Conservation (phyloP, 2,888 invertebrate species). For the Villa cingulata region DNA sequence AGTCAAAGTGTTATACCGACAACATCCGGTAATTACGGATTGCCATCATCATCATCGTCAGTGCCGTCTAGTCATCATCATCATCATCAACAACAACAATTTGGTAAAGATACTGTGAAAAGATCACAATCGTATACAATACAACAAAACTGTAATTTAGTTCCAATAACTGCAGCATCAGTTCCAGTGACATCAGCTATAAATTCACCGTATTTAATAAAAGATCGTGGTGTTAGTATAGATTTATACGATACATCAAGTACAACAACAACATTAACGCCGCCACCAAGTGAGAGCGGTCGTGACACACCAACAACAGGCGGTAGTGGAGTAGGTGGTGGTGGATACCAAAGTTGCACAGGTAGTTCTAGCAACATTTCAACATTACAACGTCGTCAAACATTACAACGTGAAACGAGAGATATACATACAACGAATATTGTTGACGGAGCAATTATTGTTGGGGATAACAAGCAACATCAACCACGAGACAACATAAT, state of each 20-base stretch:
- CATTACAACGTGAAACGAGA: conserved; percentile 7
- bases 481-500: conserved; percentile 1
- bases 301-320: conserved; percentile 17
- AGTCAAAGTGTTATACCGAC: conserved; percentile 17
- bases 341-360: not conserved
- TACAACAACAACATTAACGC: conserved; percentile 22
- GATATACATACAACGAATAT: conserved; percentile 5
- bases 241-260: conserved; percentile 23
- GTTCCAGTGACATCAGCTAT: not conserved
- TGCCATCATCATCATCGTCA: conserved; percentile 14
- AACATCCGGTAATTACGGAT: conserved; percentile 5
- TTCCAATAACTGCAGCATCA: not conserved
- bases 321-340: not conserved
- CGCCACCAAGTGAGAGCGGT: conserved; percentile 22
- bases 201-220: conserved; percentile 3
- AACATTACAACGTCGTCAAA: conserved; percentile 14
- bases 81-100: conserved; percentile 11
- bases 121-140: conserved; percentile 17
- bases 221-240: conserved; percentile 14
- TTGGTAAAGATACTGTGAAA: conserved; percentile 10
- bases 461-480: not conserved
- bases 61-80: conserved; percentile 13
- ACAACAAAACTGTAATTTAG: not conserved
- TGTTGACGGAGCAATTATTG: not conserved
- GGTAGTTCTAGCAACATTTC: conserved; percentile 14